A percentile compares a stretch with the other conserved stretches of the same genome.
Evolutionary conservation across 2,113 vertebrate species (phyloP).

Genomic region (Probosciger aterrimus): DNA sequence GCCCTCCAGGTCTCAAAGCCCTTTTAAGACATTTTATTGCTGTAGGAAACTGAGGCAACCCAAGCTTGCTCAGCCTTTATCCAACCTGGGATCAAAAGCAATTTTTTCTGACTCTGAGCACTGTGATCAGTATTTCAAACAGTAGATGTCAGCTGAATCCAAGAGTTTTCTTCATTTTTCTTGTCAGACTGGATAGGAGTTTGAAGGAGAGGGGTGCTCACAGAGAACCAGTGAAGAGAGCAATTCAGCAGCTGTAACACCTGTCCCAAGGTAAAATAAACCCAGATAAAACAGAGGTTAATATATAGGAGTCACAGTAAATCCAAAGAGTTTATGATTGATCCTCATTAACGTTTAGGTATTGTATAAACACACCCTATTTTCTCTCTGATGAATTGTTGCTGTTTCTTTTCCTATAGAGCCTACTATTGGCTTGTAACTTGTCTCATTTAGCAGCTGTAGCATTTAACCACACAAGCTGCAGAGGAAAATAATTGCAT

Average conservation of each 20-base stretch:
- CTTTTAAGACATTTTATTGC: neutral
- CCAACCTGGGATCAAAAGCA: neutral
- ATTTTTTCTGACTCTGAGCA: neutral
- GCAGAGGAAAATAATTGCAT: conserved; percentile 17
- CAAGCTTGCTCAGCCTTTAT: neutral
- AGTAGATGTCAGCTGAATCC: neutral
- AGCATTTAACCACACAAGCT: conserved; percentile 16
- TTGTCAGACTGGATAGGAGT: neutral
- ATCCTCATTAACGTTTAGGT: neutral
- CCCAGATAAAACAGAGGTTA: neutral
- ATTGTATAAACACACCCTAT: neutral
- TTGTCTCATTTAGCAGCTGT: conserved; percentile 34
- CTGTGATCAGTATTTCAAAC: neutral
- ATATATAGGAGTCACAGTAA: neutral
- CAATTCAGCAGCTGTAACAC: neutral
- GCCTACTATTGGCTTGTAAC: neutral
- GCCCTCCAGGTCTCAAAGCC: neutral
- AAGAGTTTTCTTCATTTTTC: neutral
- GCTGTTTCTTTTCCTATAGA: conserved; percentile 25
- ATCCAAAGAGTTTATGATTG: neutral
- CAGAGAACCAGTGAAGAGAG: neutral
- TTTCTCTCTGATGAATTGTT: conserved; percentile 25
- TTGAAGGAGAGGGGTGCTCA: conserved; percentile 14
- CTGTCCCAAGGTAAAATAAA: neutral
- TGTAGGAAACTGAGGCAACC: conserved; percentile 24